phyloP scores from a whole-genome alignment of 37 sponge, comb jelly and placozoan genomes.

The Hexactinellida sp. region DNA sequence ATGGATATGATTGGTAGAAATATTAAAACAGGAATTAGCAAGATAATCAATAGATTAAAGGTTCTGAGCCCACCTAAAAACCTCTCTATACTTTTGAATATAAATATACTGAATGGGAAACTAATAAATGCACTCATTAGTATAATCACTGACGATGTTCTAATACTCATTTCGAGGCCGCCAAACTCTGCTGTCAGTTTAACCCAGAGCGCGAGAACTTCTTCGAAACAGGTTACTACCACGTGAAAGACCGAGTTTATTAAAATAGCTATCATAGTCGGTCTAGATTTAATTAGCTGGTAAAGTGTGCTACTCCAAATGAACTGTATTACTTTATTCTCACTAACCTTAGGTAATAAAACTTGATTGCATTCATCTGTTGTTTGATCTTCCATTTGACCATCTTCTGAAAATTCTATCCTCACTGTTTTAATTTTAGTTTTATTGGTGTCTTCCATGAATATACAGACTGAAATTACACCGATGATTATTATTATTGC shows the following conservation, averaged over 20 bases:
- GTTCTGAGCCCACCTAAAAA: neutral
- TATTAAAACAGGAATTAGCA: neutral
- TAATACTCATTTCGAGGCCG: neutral
- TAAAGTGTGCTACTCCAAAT: neutral
- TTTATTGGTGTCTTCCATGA: neutral
- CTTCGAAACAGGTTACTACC: neutral
- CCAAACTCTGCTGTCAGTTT: neutral
- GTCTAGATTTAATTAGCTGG: neutral
- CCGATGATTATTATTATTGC: neutral
- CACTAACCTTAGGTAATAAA: too few species aligned
- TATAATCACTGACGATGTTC: neutral
- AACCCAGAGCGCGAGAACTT: neutral
- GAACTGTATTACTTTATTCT: neutral
- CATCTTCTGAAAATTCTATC: neutral
- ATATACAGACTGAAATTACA: neutral
- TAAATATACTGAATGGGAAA: neutral
- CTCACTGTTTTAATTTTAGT: neutral
- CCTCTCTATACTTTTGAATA: neutral
- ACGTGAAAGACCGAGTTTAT: neutral
- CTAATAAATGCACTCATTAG: neutral
- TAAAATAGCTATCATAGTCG: neutral
- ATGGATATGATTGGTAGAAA: neutral
- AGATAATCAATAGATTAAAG: neutral
- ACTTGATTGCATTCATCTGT: too few species aligned
- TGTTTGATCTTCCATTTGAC: neutral